phyloP scores from a whole-genome alignment of 1,140 invertebrate genomes.

The Oryctes rhinoceros region DNA sequence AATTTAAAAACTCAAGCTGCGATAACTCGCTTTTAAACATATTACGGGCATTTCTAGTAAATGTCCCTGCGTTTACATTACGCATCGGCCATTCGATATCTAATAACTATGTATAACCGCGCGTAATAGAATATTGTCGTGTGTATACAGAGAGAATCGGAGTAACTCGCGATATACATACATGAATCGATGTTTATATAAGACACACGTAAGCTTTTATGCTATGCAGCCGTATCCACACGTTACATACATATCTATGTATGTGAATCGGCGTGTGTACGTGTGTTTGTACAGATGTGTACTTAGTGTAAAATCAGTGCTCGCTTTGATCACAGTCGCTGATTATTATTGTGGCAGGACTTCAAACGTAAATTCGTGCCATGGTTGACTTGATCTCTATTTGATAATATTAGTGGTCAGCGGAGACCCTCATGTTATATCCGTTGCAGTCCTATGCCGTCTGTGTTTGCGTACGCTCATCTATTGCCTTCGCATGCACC shows the following conservation, averaged over 20 bases:
- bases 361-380: slow-evolving; percentile 28
- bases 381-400: slow-evolving; percentile 34
- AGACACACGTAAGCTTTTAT: background rate
- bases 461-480: slow-evolving; percentile 2
- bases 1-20: too few relatives aligned
- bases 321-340: slow-evolving; percentile 26
- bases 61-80: too few relatives aligned
- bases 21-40: too few relatives aligned
- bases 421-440: background rate
- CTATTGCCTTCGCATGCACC: background rate
- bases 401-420: slow-evolving; percentile 34
- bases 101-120: too few relatives aligned
- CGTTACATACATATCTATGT: background rate
- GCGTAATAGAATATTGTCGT: too few relatives aligned
- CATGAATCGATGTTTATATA: too few relatives aligned
- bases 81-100: too few relatives aligned
- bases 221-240: background rate
- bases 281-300: background rate
- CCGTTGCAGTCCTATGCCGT: background rate
- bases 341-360: slow-evolving; percentile 27
- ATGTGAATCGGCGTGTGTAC: background rate
- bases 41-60: too few relatives aligned
- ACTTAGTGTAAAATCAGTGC: background rate
- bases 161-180: too few relatives aligned
- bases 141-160: too few relatives aligned